A percentile compares a stretch with the other conserved stretches of the same genome.
Evolutionary conservation across 2,888 invertebrate species (phyloP).

Genomic region (Rhingia campestris): DNA sequence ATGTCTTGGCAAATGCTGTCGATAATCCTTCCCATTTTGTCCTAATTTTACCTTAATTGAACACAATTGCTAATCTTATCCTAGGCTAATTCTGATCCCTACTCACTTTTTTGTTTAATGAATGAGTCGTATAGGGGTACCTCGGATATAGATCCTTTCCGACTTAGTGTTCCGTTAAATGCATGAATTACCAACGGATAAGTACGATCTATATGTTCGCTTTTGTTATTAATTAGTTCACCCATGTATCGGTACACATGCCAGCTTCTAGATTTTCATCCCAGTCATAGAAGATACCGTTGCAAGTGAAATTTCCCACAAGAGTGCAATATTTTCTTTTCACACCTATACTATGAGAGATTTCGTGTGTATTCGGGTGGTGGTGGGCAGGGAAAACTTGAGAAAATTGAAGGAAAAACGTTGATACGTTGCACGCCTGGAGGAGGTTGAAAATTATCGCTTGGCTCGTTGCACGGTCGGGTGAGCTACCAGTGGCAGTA

Average conservation of each 20-base stretch:
- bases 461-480: constrained; percentile 49
- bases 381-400: neutral
- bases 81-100: constrained; percentile 20
- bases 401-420: constrained; percentile 10
- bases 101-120: constrained; percentile 35
- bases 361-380: too few relatives aligned
- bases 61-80: constrained; percentile 64
- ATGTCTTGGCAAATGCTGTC: constrained; percentile 22
- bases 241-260: neutral
- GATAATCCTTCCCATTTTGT: constrained; percentile 53
- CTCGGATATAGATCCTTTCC: neutral
- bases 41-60: constrained; percentile 67
- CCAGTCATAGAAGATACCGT: neutral
- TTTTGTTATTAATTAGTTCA: neutral
- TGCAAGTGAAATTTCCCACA: constrained; percentile 29
- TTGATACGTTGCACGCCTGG: constrained; percentile 10
- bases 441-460: constrained; percentile 47
- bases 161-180: neutral
- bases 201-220: too few relatives aligned
- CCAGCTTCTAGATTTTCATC: neutral
- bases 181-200: neutral
- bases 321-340: constrained; percentile 27
- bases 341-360: neutral
- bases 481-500: constrained; percentile 26
- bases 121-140: neutral